phyloP scores from a whole-genome alignment of 1,140 invertebrate genomes.

The Olivierus martensii region DNA sequence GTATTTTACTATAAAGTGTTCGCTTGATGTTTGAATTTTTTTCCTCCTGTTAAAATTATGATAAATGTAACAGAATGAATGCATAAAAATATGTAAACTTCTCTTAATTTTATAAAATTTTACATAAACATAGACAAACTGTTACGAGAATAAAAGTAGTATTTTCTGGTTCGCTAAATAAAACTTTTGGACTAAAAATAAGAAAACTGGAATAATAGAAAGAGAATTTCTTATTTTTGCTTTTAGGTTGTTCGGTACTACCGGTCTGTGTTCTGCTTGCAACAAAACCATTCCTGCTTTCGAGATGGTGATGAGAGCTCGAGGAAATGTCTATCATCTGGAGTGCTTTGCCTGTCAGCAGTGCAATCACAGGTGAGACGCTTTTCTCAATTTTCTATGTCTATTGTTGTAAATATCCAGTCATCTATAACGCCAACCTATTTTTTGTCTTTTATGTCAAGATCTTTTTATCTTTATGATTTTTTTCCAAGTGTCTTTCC shows the following conservation, averaged over 20 bases:
- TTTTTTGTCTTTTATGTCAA: too few relatives aligned
- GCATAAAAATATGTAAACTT: neutral
- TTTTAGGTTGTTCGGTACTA: constrained; percentile 23
- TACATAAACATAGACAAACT: neutral
- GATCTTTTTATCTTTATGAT: too few relatives aligned
- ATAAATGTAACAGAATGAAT: neutral
- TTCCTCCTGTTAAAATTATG: neutral
- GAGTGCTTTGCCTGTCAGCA: constrained; percentile 94
- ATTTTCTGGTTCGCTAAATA: neutral
- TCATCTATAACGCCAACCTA: too few relatives aligned
- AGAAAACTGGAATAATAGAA: too few relatives aligned
- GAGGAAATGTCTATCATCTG: constrained; percentile 86
- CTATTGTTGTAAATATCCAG: too few relatives aligned
- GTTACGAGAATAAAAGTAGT: neutral
- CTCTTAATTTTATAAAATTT: neutral
- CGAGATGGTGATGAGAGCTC: constrained; percentile 93
- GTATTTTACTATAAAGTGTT: too few relatives aligned
- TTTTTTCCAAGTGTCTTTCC: too few relatives aligned
- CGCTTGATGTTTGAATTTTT: too few relatives aligned
- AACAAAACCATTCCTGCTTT: constrained; percentile 89
- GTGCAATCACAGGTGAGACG: constrained; percentile 71
- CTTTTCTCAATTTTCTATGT: too few relatives aligned
- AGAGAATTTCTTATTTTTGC: neutral
- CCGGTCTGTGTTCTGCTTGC: constrained; percentile 59
- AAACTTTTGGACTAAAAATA: too few relatives aligned